Evolutionary conservation across 2,797 vertebrate genomes (phyloP).

Genomic region (Oreonectes daqikongensis): DNA sequence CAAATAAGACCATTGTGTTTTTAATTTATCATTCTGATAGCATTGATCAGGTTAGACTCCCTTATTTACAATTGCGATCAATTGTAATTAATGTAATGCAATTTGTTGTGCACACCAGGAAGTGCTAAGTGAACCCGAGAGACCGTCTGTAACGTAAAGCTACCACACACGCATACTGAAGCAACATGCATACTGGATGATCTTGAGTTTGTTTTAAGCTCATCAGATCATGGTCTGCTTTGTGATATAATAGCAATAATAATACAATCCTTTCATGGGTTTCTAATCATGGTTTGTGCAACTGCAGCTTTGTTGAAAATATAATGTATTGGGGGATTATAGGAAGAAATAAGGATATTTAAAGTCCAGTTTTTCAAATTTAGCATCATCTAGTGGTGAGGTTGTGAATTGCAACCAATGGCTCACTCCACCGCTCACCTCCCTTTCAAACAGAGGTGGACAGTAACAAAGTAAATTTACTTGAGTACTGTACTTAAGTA

Average conservation of each 20-base stretch:
- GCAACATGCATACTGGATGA: not conserved
- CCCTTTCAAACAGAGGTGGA: no score
- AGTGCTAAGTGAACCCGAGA: not conserved
- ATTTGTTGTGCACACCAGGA: not conserved
- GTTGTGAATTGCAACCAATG: no score
- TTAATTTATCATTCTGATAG: not conserved
- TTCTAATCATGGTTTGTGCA: not conserved
- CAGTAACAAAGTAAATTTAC: no score
- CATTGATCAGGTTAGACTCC: not conserved
- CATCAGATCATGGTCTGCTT: not conserved
- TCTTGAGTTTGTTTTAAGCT: not conserved
- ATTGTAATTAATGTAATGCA: not conserved
- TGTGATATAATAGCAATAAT: not conserved
- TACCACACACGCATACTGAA: not conserved
- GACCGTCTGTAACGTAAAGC: not conserved
- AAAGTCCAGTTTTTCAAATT: no score
- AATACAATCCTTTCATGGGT: not conserved
- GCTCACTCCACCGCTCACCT: no score
- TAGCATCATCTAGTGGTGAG: no score
- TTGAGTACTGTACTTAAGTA: no score
- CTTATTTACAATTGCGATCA: slow-evolving; percentile 6
- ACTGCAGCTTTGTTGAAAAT: not conserved
- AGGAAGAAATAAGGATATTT: not conserved
- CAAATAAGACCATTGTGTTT: not conserved
- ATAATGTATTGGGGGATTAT: not conserved